Conservation (phyloP, 2,888 invertebrate species). For the Glyphotaelius pellucidus region DNA sequence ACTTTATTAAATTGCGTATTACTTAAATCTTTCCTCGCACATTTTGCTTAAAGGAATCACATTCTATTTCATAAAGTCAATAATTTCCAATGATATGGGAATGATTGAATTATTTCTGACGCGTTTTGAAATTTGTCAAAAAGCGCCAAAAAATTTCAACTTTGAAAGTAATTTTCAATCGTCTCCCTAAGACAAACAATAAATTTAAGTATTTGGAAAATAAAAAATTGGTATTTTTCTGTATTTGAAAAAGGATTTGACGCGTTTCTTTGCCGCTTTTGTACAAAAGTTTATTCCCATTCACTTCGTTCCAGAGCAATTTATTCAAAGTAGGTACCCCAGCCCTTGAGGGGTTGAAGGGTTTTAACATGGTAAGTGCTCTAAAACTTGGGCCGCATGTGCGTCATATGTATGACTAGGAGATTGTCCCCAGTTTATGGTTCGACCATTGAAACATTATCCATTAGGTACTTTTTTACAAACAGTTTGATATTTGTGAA, state of each 20-base stretch:
- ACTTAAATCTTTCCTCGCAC: background rate
- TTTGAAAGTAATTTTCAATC: background rate
- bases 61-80: background rate
- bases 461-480: background rate
- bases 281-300: conserved; percentile 43
- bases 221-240: conserved; percentile 31
- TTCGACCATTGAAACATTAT: background rate
- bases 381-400: conserved; percentile 45
- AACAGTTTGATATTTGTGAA: too few species aligned
- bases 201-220: conserved; percentile 4
- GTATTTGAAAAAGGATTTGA: conserved; percentile 24
- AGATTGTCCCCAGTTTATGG: conserved; percentile 43
- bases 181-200: background rate
- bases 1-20: background rate
- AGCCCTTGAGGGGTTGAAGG: conserved; percentile 33
- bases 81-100: background rate
- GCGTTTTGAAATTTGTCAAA: background rate
- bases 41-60: background rate
- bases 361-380: conserved; percentile 45
- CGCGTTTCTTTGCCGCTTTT: conserved; percentile 23
- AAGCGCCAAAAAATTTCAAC: background rate
- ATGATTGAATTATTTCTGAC: background rate
- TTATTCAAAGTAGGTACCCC: conserved; percentile 42
- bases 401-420: conserved; percentile 42
- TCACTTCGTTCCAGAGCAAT: conserved; percentile 39